Conservation (phyloP, 2,888 invertebrate genomes). For the Dasypolia templi region DNA sequence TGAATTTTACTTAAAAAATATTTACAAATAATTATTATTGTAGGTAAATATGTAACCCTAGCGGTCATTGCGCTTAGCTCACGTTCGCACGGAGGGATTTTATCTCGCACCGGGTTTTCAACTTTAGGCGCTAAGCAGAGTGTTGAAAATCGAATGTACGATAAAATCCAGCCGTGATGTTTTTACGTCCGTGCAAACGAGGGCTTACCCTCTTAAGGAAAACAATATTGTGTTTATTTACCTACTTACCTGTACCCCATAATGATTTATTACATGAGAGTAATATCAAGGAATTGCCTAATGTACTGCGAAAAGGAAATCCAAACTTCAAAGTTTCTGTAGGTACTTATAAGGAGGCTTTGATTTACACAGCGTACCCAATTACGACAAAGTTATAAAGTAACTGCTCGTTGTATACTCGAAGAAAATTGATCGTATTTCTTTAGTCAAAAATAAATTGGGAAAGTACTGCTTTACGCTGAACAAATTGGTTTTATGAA, state of each 20-base stretch:
- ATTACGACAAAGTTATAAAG: slow-evolving; percentile 57
- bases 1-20: neutral
- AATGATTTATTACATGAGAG: slow-evolving; percentile 48
- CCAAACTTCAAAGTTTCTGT: slow-evolving; percentile 47
- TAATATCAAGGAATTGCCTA: slow-evolving; percentile 44
- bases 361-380: slow-evolving; percentile 60
- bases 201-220: neutral
- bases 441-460: neutral
- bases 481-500: neutral
- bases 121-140: too few relatives aligned
- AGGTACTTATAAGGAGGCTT: slow-evolving; percentile 40
- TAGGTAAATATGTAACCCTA: neutral
- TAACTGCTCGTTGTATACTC: slow-evolving; percentile 24
- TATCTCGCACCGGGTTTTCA: too few relatives aligned
- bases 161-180: too few relatives aligned
- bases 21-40: too few relatives aligned
- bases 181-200: too few relatives aligned
- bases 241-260: slow-evolving; percentile 14
- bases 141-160: too few relatives aligned
- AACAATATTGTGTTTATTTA: neutral
- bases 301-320: slow-evolving; percentile 59
- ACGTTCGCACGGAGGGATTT: too few relatives aligned
- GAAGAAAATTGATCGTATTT: slow-evolving; percentile 26
- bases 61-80: neutral
- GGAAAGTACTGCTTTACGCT: neutral